A percentile compares a stretch with the other conserved stretches of the same genome.
phyloP scores from a whole-genome alignment of 92 coral and sea anemone species.

The Isaurus tuberculatus region DNA sequence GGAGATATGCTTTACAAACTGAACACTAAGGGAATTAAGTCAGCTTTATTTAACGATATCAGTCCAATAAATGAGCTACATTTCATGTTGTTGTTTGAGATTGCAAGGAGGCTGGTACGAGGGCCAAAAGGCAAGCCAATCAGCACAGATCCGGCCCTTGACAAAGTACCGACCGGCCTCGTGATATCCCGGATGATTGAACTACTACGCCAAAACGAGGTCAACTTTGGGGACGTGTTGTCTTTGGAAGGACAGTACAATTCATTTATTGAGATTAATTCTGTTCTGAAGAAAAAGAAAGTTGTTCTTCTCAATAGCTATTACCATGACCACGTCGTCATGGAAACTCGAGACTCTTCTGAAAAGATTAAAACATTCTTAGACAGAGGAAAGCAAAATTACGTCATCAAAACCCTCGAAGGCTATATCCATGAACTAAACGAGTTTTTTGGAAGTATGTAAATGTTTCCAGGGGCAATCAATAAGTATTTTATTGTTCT shows the following conservation, averaged over 20 bases:
- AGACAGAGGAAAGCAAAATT: constrained; percentile 69
- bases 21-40: constrained; percentile 77
- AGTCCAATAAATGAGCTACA: constrained; percentile 91
- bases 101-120: constrained; percentile 87
- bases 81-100: constrained; percentile 80
- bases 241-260: constrained; percentile 72
- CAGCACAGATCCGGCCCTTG: constrained; percentile 77
- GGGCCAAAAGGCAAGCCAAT: constrained; percentile 73
- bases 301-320: constrained; percentile 69
- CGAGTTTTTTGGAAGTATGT: constrained; percentile 69
- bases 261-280: constrained; percentile 67
- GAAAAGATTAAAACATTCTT: constrained; percentile 64
- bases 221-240: constrained; percentile 72
- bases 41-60: constrained; percentile 80
- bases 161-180: constrained; percentile 78
- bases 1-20: constrained; percentile 83
- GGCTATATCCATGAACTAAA: constrained; percentile 75
- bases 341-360: constrained; percentile 46
- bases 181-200: constrained; percentile 77
- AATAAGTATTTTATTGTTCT: too few relatives aligned
- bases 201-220: constrained; percentile 66
- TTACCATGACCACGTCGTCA: constrained; percentile 68
- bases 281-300: constrained; percentile 73
- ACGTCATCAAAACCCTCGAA: constrained; percentile 70
- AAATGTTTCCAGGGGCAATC: neutral